Base-by-base conservation (phyloP, 1,140 invertebrate genomes). In the Protaetia brevitarsis region DNA sequence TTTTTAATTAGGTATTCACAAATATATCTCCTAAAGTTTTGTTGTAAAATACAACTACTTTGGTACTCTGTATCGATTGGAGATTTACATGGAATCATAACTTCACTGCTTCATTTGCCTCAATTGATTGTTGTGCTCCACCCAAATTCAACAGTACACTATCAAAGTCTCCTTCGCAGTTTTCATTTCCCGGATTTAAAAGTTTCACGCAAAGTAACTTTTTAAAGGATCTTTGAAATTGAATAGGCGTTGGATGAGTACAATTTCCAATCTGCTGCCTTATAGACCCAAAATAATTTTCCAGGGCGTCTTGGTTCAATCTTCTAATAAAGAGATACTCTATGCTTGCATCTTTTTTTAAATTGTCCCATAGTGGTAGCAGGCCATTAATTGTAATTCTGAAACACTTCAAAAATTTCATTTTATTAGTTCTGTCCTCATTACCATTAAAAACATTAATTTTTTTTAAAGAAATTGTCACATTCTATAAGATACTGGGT, bases 231-330 rank as follows among this genome's bases (percentile, higher is more conserved):
- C 36, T 61, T 4, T 26, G 27, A 36, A 69, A 67, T 28, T 64
- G 68, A 26, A 66, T 66, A 10, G 59, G 16, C 19, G 65, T 69
- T n/a, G 68, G 68, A 51, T 67, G 66, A 6, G 19, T 58, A 10
- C 41, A 57, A 41, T 69, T 69, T 6, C 68, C 65, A 57, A 3
- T 19, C 45, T 63, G 62, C 45, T 63, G 62, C 8, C 62, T 16
- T 3, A 63, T 26, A 3, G 28, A 28, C 10, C 65, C 59, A 68
- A 70, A 70, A 56, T 66, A 68, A 45, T 70, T 68, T 61, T 70
- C 66, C 16, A 70, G 30, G 28, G 19, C 45, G 45, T 70, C 66
- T 57, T 68, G 66, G 61, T 70, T 70, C 10, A 70, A 19, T 34
- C 63, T 30, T 31, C 66, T 31, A 7, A 66, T 70, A 11, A 61